Evolutionary conservation across 1,140 invertebrate species (phyloP).

Genomic region (Amyelois transitella): DNA sequence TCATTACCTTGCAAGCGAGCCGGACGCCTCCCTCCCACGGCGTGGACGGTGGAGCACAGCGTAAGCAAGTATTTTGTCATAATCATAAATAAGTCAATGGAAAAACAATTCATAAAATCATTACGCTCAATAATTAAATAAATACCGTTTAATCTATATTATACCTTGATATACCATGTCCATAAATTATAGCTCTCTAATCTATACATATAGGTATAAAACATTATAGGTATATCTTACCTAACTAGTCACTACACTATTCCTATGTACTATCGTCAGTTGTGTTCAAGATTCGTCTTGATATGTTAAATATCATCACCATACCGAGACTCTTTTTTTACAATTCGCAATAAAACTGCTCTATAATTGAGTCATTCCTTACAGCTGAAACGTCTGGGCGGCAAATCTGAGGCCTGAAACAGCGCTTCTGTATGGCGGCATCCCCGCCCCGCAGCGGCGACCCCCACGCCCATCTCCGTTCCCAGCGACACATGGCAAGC

Average conservation of each 20-base stretch:
- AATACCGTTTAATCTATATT: too few species aligned
- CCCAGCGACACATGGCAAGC: slow-evolving; percentile 21
- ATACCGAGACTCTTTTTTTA: too few species aligned
- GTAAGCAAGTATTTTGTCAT: slow-evolving; percentile 39
- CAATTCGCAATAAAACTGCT: neutral
- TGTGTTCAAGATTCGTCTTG: too few species aligned
- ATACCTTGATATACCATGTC: too few species aligned
- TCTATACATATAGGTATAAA: too few species aligned
- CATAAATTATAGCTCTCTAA: too few species aligned
- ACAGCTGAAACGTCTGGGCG: slow-evolving; percentile 49
- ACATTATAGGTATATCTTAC: too few species aligned
- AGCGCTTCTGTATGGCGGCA: neutral
- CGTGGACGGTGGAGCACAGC: slow-evolving; percentile 65
- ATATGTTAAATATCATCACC: too few species aligned
- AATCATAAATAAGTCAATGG: neutral
- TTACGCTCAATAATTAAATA: too few species aligned
- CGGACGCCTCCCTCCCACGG: slow-evolving; percentile 56
- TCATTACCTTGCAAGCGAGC: slow-evolving; percentile 51
- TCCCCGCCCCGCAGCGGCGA: slow-evolving; percentile 3
- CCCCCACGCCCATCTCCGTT: slow-evolving; percentile 16
- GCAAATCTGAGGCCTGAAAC: slow-evolving; percentile 48
- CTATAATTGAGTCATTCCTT: slow-evolving; percentile 3
- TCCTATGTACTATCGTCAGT: too few species aligned
- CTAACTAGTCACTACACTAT: too few species aligned
- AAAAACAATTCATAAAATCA: too few species aligned